These are phyloP conservation scores for Parasteatoda lunata DNA, from an alignment of 2,888 invertebrate species.

Conservation along the genomic window DNA sequence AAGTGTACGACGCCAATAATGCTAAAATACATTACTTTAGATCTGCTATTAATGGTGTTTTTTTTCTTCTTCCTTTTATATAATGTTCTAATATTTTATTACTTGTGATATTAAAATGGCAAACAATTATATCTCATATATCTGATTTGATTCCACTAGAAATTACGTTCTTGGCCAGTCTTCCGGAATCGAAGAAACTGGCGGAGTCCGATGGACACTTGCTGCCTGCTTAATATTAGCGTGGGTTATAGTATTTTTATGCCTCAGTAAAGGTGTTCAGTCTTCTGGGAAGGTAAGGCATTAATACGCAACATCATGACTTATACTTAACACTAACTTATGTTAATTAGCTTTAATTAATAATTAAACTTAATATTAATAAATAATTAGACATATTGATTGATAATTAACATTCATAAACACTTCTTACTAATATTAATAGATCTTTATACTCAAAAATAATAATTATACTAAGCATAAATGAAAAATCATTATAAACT, in stretches of 20 bases:
- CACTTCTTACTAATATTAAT: too few relatives aligned
- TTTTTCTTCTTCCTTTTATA: not conserved
- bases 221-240: constrained; percentile 84
- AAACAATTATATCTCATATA: too few relatives aligned
- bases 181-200: constrained; percentile 78
- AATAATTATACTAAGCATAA: too few relatives aligned
- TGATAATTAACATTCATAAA: not conserved
- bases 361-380: not conserved
- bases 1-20: too few relatives aligned
- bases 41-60: too few relatives aligned
- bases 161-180: constrained; percentile 81
- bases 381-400: not conserved
- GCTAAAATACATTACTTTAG: too few relatives aligned
- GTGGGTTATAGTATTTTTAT: constrained; percentile 79
- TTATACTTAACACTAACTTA: not conserved
- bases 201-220: constrained; percentile 78
- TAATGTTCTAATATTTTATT: not conserved
- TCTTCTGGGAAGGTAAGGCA: constrained; percentile 70
- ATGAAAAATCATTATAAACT: too few relatives aligned
- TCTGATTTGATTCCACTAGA: constrained; percentile 72
- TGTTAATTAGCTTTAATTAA: too few relatives aligned
- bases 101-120: too few relatives aligned
- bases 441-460: too few relatives aligned
- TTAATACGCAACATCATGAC: not conserved
- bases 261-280: constrained; percentile 72